A percentile compares a stretch with the other conserved stretches of the same genome.
These are phyloP conservation scores for Microctonus hyperodae DNA, from an alignment of 2,888 invertebrate genomes.

Conservation along the genomic window DNA sequence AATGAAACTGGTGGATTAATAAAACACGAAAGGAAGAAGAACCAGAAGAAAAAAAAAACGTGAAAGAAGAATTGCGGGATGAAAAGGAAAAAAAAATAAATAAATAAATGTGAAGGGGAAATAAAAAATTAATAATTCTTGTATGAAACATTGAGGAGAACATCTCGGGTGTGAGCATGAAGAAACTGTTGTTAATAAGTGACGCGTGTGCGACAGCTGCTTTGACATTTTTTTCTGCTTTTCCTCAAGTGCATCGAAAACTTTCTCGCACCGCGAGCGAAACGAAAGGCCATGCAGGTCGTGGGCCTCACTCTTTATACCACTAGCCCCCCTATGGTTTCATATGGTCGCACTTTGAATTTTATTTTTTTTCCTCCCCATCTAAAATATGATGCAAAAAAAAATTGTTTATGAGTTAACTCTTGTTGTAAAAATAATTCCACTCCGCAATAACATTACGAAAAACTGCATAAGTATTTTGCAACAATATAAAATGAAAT, in stretches of 20 bases:
- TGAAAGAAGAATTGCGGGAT: slow-evolving; percentile 27
- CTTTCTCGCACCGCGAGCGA: slow-evolving; percentile 39
- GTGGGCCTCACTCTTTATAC: slow-evolving; percentile 26
- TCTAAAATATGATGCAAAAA: too few species aligned
- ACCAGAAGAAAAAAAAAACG: slow-evolving; percentile 28
- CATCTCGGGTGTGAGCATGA: slow-evolving; percentile 39
- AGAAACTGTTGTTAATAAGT: slow-evolving; percentile 56
- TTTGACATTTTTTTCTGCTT: slow-evolving; percentile 51
- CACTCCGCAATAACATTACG: too few species aligned
- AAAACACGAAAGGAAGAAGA: slow-evolving; percentile 32
- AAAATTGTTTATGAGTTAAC: too few species aligned
- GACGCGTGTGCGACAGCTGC: slow-evolving; percentile 62
- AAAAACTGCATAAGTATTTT: too few species aligned
- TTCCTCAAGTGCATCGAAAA: slow-evolving; percentile 22
- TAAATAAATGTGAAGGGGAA: slow-evolving; percentile 16
- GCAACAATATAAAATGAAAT: too few species aligned
- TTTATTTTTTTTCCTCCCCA: too few species aligned
- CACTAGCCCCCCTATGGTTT: slow-evolving; percentile 9
- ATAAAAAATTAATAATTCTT: slow-evolving; percentile 24
- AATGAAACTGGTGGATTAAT: slow-evolving; percentile 14
- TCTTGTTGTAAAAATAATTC: too few species aligned
- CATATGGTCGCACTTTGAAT: not conserved
- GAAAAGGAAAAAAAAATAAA: slow-evolving; percentile 24
- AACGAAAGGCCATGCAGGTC: slow-evolving; percentile 46
- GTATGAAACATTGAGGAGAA: slow-evolving; percentile 21